A percentile compares a stretch with the other conserved stretches of the same genome.
These are phyloP conservation scores for Amphibalanus amphitrite DNA, from an alignment of 1,140 invertebrate species.

Conservation along the genomic window DNA sequence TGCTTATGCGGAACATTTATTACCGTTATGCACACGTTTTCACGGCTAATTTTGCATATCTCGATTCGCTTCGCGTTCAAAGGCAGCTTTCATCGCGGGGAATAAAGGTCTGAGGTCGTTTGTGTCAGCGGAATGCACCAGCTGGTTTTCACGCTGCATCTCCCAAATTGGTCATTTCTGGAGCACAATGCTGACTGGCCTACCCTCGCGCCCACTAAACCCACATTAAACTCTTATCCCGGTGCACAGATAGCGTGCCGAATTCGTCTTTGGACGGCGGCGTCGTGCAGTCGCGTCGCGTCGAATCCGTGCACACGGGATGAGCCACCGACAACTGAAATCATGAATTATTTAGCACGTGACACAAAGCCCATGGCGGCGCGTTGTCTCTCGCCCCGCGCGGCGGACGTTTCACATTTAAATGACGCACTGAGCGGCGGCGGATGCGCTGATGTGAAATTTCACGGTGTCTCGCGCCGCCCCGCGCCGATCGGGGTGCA, in stretches of 20 bases:
- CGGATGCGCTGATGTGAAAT: not conserved
- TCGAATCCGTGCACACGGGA: not conserved
- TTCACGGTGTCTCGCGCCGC: not conserved
- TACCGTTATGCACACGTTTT: no score
- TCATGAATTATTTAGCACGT: not conserved
- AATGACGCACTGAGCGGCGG: not conserved
- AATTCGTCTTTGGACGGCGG: not conserved
- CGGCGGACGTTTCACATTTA: not conserved
- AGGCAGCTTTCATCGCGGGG: no score
- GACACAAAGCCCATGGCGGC: not conserved
- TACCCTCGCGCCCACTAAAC: not conserved
- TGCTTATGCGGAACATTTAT: no score
- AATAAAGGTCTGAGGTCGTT: no score
- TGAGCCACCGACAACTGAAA: not conserved
- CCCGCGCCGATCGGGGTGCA: no score
- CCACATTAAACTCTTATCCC: conserved; percentile 1
- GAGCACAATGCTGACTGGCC: not conserved
- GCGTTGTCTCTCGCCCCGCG: not conserved
- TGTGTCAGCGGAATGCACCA: no score
- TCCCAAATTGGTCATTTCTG: not conserved
- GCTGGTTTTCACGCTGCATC: not conserved
- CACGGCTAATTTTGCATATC: no score
- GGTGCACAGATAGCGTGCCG: not conserved
- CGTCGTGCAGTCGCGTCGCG: not conserved
- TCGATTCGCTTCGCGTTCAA: no score